phyloP scores from a whole-genome alignment of 1,140 invertebrate species.

The Galendromus occidentalis region DNA sequence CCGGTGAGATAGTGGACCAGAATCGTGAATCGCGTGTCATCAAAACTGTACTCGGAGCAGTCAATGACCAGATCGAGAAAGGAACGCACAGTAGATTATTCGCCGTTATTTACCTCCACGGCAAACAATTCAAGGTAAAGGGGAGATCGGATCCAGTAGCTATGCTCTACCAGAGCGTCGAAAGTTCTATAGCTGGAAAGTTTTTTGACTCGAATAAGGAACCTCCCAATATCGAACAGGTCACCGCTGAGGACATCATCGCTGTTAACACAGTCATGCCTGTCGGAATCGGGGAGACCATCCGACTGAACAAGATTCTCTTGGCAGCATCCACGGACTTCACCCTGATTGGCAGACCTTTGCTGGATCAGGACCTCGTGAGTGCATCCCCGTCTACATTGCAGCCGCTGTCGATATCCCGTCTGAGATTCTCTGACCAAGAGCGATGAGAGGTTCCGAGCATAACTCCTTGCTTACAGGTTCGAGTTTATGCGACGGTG shows the following conservation, averaged over 20 bases:
- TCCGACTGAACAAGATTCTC: constrained; percentile 20
- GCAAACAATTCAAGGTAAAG: constrained; percentile 8
- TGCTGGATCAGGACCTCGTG: constrained; percentile 19
- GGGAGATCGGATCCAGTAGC: too few species aligned
- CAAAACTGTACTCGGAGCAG: neutral
- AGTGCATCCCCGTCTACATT: neutral
- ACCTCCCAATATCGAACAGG: too few species aligned
- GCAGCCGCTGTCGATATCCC: neutral
- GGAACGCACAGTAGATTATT: neutral
- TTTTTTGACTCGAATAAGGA: too few species aligned
- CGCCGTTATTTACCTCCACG: neutral
- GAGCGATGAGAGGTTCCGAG: neutral
- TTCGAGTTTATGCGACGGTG: neutral
- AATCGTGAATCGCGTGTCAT: neutral
- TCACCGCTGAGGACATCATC: constrained; percentile 19
- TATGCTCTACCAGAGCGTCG: too few species aligned
- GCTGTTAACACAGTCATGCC: constrained; percentile 15
- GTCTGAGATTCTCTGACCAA: neutral
- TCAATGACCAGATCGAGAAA: neutral
- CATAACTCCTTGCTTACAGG: neutral
- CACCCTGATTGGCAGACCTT: constrained; percentile 20
- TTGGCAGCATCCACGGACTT: constrained; percentile 19
- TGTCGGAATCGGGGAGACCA: constrained; percentile 18
- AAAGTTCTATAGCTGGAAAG: too few species aligned
- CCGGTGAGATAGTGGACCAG: neutral